These are phyloP conservation scores for Tolypeutes matacus DNA, from an alignment of 2,797 vertebrate genomes.

Conservation along the genomic window DNA sequence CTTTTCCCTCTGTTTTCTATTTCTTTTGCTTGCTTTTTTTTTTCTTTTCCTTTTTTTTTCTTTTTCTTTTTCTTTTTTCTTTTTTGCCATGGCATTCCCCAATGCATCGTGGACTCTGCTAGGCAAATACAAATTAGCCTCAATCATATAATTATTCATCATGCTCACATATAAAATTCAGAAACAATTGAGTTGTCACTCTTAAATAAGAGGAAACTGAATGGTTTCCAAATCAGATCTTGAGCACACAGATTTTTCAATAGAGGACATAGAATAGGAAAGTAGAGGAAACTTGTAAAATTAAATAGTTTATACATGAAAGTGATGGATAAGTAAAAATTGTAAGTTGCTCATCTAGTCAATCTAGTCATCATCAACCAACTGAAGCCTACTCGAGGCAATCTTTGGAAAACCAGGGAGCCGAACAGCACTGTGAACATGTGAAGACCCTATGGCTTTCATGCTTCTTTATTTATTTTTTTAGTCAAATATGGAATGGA, in stretches of 20 bases:
- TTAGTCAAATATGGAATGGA: conserved; percentile 87
- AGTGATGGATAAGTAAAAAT: background rate
- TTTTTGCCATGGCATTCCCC: background rate
- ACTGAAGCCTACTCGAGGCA: background rate
- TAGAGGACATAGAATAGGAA: background rate
- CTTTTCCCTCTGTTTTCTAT: no score
- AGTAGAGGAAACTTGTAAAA: background rate
- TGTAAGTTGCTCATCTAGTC: background rate
- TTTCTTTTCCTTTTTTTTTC: background rate
- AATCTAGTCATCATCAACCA: background rate
- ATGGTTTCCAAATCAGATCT: background rate
- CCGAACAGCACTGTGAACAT: conserved; percentile 85
- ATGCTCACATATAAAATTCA: background rate
- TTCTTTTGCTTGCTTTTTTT: background rate
- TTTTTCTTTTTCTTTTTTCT: background rate
- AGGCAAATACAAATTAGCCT: background rate
- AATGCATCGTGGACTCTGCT: background rate
- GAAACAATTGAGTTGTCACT: background rate
- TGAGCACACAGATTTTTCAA: background rate
- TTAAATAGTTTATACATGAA: background rate
- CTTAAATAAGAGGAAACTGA: background rate
- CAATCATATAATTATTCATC: background rate
- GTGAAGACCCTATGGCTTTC: conserved; percentile 87
- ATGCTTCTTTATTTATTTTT: conserved; percentile 88
- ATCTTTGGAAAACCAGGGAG: conserved; percentile 86